Base-by-base conservation (phyloP, 2,888 invertebrate genomes). In the Amblyjoppa fuscipennis region DNA sequence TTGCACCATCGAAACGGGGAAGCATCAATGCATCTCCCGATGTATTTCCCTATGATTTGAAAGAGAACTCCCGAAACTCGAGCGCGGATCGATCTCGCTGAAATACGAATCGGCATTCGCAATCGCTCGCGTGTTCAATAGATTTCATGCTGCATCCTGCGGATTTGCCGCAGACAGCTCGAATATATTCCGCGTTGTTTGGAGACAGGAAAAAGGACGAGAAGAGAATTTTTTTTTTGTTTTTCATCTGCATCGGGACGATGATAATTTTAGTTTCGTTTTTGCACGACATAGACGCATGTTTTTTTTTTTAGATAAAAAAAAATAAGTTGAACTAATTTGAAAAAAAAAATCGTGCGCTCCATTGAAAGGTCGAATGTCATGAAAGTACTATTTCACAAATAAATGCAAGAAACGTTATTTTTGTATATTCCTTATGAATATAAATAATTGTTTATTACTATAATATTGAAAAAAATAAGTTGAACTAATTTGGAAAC, bases 21-120 rank as follows among this genome's bases (percentile, higher is more conserved):
- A 25, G 59, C 59, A 59, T 59, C 28, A 4, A 59, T 25, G 59
- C 28, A 45, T 45, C 45, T 45, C 45, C 45, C 1, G 59, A 11
- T 59, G 28, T 59, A 59, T 11, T 59, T 59, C 11, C 25, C 59
- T 6, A 59, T 28, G 59, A 59, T 59, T 25, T 59, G 59, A 59
- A 59, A 59, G 59, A 59, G 59, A 28, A 11, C 20, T n/a, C 1
- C 9, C 9, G 45, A 9, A 56, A 9, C 59, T 28, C 59, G 20
- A 25, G 59, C 59, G 28, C 13, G 45, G 11, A 25, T 59, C 28
- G 11, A 20, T 9, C 28, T 9, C 59, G 11, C 25, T 59, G 13
- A 4, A 59, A 28, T 3, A 11, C 59, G 56, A 59, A 59, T 28
- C 20, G 20, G 25, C 25, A 28, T 59, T 59, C 56, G 25, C 25